These are phyloP conservation scores for Novumbra hubbsi DNA, from an alignment of 2,797 vertebrate genomes.

Conservation along the genomic window DNA sequence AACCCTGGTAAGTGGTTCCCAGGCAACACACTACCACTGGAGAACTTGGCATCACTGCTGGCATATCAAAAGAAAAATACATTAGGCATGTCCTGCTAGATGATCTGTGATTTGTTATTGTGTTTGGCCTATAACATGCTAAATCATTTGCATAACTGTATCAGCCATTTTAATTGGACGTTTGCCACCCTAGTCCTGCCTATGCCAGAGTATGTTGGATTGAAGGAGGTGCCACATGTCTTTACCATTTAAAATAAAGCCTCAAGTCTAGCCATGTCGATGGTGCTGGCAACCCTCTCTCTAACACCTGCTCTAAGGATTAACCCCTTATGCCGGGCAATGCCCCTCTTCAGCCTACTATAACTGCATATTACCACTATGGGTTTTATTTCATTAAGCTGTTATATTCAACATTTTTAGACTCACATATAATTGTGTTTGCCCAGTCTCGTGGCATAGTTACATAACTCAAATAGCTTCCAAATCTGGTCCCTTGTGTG, in stretches of 20 bases:
- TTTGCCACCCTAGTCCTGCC: not conserved
- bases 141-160: not conserved
- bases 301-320: not conserved
- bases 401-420: not conserved
- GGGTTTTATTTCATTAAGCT: not conserved
- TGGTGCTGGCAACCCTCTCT: not conserved
- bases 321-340: not conserved
- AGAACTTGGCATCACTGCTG: not conserved
- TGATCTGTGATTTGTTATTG: no score
- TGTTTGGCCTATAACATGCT: no score
- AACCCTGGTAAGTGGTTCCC: conserved; percentile 37
- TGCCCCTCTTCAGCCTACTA: conserved; percentile 4
- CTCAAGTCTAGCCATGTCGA: not conserved
- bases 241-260: not conserved
- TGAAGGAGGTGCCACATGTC: not conserved
- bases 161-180: not conserved
- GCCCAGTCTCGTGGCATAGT: conserved; percentile 6
- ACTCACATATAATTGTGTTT: not conserved
- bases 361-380: conserved; percentile 24
- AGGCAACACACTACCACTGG: conserved; percentile 33
- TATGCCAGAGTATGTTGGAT: conserved; percentile 6
- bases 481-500: not conserved
- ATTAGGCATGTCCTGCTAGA: not conserved
- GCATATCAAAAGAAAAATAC: not conserved
- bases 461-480: not conserved